Percentiles rank a stretch among this genome's conserved stretches.
Evolutionary conservation across 1,140 invertebrate genomes (phyloP).

Genomic region (Spodoptera litura): DNA sequence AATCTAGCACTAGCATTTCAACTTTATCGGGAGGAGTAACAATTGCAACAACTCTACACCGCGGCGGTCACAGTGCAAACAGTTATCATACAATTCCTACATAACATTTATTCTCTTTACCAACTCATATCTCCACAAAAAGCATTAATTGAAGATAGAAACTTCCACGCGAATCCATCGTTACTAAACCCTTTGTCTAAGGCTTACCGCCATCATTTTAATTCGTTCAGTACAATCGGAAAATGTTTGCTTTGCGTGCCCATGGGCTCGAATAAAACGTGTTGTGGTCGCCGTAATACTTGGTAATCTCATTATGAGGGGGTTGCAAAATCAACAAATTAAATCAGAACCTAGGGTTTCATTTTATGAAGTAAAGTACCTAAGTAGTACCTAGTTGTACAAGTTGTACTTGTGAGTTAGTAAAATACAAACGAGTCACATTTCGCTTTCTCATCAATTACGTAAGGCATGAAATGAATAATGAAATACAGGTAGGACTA

Average conservation of each 20-base stretch:
- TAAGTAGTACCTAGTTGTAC: too few relatives aligned
- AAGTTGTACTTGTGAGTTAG: too few relatives aligned
- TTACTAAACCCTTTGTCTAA: constrained; percentile 30
- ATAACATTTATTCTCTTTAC: not conserved
- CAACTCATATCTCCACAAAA: not conserved
- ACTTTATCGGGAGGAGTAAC: too few relatives aligned
- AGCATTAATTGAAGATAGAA: constrained; percentile 31
- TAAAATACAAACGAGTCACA: too few relatives aligned
- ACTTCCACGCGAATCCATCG: constrained; percentile 31
- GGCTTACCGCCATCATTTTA: constrained; percentile 1
- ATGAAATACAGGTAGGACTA: too few relatives aligned
- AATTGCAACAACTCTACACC: too few relatives aligned
- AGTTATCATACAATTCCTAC: not conserved
- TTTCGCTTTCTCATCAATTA: too few relatives aligned
- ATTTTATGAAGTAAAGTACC: not conserved
- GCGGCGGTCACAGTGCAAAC: not conserved
- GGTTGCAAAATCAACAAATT: constrained; percentile 4
- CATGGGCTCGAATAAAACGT: constrained; percentile 15
- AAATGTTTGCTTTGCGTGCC: constrained; percentile 43
- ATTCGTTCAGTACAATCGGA: constrained; percentile 34
- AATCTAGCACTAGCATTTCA: too few relatives aligned
- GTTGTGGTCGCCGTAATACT: constrained; percentile 23
- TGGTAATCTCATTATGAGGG: constrained; percentile 6
- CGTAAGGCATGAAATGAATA: too few relatives aligned
- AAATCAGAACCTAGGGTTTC: not conserved